Evolutionary conservation across 2,888 invertebrate species (phyloP).

Genomic region (Rhamnusium bicolor): DNA sequence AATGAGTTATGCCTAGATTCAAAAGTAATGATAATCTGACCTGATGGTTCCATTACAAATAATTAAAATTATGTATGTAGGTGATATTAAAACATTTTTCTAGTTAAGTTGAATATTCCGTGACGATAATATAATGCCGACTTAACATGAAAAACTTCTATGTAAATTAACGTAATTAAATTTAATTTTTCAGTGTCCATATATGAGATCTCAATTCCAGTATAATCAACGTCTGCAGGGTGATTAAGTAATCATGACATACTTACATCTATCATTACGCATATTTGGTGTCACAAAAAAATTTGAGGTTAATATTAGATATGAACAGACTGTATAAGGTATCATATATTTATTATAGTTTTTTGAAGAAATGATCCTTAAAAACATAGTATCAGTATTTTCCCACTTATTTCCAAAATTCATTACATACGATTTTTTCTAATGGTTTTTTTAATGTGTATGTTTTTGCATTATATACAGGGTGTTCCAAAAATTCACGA

Average conservation of each 20-base stretch:
- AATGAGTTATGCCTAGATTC: constrained; percentile 22
- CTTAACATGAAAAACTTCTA: constrained; percentile 25
- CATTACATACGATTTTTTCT: too few relatives aligned
- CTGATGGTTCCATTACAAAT: constrained; percentile 32
- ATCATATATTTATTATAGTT: neutral
- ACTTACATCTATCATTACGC: constrained; percentile 4
- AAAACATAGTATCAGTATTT: neutral
- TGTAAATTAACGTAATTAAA: constrained; percentile 32
- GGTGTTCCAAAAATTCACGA: too few relatives aligned
- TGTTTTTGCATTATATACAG: too few relatives aligned
- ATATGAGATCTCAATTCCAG: constrained; percentile 9
- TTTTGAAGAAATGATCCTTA: neutral
- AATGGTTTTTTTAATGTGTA: too few relatives aligned
- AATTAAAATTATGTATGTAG: constrained; percentile 32
- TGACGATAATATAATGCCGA: constrained; percentile 16
- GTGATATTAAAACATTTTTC: constrained; percentile 21
- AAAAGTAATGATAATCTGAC: constrained; percentile 10
- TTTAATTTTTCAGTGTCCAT: constrained; percentile 24
- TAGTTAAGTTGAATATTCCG: constrained; percentile 23
- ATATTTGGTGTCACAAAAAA: neutral
- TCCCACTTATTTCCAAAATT: neutral
- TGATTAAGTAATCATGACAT: constrained; percentile 12
- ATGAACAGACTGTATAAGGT: neutral
- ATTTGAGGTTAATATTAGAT: neutral
- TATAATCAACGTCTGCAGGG: neutral